These are phyloP conservation scores for Psilopogon haemacephalus DNA, from an alignment of 2,113 vertebrate species.

Conservation along the genomic window DNA sequence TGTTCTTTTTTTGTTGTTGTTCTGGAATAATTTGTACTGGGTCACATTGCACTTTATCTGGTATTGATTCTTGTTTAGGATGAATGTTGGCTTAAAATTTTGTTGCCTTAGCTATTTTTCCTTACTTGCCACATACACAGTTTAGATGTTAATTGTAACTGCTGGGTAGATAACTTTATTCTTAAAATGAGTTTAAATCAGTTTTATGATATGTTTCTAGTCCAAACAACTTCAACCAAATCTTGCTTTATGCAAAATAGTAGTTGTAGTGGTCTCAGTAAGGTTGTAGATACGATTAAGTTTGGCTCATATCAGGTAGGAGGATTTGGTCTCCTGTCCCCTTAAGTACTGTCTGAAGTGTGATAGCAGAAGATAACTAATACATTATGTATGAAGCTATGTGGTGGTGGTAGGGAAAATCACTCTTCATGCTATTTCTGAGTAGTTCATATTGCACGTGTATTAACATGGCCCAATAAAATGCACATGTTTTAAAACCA, in stretches of 20 bases:
- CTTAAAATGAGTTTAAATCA: neutral
- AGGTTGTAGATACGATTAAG: constrained; percentile 15
- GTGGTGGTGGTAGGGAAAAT: constrained; percentile 6
- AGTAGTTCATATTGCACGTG: constrained; percentile 16
- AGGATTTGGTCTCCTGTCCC: constrained; percentile 35
- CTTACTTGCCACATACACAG: neutral
- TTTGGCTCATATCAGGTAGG: constrained; percentile 7
- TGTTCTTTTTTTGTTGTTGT: neutral
- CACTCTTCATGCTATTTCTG: constrained; percentile 18
- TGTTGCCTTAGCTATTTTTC: neutral
- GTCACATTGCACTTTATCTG: neutral
- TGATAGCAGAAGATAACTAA: neutral
- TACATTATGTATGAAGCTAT: constrained; percentile 50
- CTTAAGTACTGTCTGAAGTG: constrained; percentile 13
- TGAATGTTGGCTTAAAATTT: neutral
- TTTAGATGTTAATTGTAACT: neutral
- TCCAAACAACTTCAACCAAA: neutral
- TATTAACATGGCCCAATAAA: constrained; percentile 31
- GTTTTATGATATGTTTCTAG: neutral
- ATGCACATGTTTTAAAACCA: constrained; percentile 44
- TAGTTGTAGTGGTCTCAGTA: neutral
- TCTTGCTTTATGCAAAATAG: constrained; percentile 23
- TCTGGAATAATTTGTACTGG: neutral
- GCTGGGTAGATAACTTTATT: neutral
- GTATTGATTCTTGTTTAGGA: neutral